Conservation (phyloP, 2,888 invertebrate species). For the Drosophila austrosaltans region DNA sequence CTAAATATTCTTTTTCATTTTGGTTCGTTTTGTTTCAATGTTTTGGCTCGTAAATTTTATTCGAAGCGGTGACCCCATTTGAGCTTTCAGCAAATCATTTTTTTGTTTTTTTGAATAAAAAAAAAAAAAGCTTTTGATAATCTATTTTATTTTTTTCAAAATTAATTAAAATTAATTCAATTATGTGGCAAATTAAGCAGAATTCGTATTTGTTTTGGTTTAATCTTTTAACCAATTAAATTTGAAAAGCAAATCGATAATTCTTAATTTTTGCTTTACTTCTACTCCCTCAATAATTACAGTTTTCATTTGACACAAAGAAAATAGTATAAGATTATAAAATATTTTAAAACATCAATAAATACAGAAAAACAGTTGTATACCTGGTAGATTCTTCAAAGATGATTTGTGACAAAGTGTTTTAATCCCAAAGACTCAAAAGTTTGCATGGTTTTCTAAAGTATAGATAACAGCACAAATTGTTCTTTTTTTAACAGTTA, state of each 20-base stretch:
- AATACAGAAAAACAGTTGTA: too few species aligned
- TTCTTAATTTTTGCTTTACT: not conserved
- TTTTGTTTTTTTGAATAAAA: conserved; percentile 33
- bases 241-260: not conserved
- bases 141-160: not conserved
- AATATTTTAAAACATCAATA: too few species aligned
- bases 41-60: conserved; percentile 45
- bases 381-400: too few species aligned
- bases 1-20: conserved; percentile 33
- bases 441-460: too few species aligned
- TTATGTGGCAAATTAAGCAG: conserved; percentile 11
- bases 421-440: too few species aligned
- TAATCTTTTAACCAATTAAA: conserved; percentile 50
- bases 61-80: conserved; percentile 27
- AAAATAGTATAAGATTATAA: too few species aligned
- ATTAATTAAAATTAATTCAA: conserved; percentile 41
- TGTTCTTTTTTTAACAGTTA: too few species aligned
- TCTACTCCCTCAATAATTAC: too few species aligned
- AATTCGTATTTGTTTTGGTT: conserved; percentile 20
- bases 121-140: not conserved
- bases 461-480: too few species aligned
- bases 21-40: conserved; percentile 1
- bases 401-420: too few species aligned
- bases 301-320: too few species aligned
- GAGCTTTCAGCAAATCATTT: conserved; percentile 62